phyloP scores from a whole-genome alignment of 2,797 vertebrate species.

The Balearica regulorum region DNA sequence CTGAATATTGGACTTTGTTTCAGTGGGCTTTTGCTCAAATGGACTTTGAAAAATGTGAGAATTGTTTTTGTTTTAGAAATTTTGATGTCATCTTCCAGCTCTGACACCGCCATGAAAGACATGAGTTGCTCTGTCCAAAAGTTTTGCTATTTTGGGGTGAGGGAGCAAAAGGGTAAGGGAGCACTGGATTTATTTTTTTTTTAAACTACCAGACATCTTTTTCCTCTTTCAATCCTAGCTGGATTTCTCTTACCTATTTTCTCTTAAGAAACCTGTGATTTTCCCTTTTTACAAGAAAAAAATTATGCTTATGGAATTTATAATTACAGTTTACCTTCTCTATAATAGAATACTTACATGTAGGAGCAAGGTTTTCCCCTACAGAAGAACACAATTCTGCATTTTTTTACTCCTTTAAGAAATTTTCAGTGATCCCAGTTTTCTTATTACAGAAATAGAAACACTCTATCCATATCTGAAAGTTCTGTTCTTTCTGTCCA shows the following conservation, averaged over 20 bases:
- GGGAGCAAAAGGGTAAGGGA: background rate
- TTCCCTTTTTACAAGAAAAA: background rate
- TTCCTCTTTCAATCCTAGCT: background rate
- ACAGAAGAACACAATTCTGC: background rate
- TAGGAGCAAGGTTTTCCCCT: background rate
- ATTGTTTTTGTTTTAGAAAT: background rate
- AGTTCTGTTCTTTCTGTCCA: background rate
- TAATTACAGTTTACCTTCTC: background rate
- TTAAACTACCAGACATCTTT: background rate
- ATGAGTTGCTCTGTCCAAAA: background rate
- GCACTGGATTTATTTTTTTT: background rate
- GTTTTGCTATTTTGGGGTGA: background rate
- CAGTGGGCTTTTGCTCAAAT: background rate
- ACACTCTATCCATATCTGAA: background rate
- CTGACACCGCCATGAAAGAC: background rate
- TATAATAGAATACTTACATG: background rate
- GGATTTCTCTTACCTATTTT: background rate
- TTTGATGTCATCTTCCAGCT: background rate
- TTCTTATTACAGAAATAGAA: background rate
- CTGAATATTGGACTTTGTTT: background rate
- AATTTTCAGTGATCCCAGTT: background rate
- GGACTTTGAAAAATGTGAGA: background rate
- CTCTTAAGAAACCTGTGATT: background rate
- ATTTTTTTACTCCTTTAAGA: background rate
- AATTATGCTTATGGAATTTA: background rate